Evolutionary conservation across 1,140 invertebrate species (phyloP).

Genomic region (Bilobella aurantiaca): DNA sequence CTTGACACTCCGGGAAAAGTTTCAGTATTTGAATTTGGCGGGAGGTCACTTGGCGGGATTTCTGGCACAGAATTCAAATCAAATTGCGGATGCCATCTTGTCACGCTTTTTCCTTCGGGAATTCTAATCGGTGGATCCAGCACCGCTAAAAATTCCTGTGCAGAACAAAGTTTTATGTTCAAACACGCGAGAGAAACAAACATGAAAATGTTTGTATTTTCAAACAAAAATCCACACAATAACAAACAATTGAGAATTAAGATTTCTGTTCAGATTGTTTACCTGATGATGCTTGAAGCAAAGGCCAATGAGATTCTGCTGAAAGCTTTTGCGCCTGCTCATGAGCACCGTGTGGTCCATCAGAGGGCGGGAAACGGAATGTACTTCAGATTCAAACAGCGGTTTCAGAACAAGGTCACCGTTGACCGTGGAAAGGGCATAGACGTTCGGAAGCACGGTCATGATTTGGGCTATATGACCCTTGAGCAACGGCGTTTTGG

Average conservation of each 20-base stretch:
- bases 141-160: conserved; percentile 56
- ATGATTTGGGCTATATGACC: conserved; percentile 78
- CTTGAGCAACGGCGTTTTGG: conserved; percentile 59
- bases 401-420: background rate
- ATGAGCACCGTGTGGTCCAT: conserved; percentile 39
- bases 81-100: conserved; percentile 86
- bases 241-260: conserved; percentile 23
- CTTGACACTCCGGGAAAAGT: conserved; percentile 22
- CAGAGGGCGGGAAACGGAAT: conserved; percentile 21
- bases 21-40: conserved; percentile 19
- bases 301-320: conserved; percentile 49
- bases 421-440: conserved; percentile 63
- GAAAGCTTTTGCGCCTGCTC: conserved; percentile 43
- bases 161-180: conserved; percentile 8
- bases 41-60: conserved; percentile 9
- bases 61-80: conserved; percentile 65
- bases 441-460: conserved; percentile 67
- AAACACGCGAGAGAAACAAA: too few species aligned
- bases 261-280: background rate
- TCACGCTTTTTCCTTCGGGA: conserved; percentile 55
- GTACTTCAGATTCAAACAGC: background rate
- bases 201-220: too few species aligned
- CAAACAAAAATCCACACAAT: too few species aligned
- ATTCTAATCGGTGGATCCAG: conserved; percentile 63
- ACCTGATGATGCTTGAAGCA: conserved; percentile 59